Conservation (phyloP, 2,888 invertebrate species). For the Leptinotarsa juncta region DNA sequence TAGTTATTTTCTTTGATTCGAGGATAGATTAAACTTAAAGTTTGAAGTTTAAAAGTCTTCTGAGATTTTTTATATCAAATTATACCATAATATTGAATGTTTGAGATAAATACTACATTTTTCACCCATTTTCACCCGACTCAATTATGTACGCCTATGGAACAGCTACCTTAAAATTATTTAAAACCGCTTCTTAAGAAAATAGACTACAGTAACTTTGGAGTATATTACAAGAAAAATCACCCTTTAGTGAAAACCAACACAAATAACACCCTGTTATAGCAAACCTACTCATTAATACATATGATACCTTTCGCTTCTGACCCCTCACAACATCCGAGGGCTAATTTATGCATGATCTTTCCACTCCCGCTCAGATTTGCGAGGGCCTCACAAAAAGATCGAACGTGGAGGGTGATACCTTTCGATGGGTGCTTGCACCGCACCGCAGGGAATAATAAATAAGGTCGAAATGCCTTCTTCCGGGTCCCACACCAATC, state of each 20-base stretch:
- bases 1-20: too few species aligned
- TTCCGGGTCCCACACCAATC: constrained; percentile 43
- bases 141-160: too few species aligned
- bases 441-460: constrained; percentile 43
- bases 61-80: too few species aligned
- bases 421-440: constrained; percentile 33
- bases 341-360: constrained; percentile 17
- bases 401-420: constrained; percentile 39
- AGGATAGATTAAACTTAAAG: too few species aligned
- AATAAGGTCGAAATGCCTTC: constrained; percentile 39
- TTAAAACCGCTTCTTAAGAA: too few species aligned
- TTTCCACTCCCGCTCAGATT: constrained; percentile 18
- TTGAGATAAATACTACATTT: too few species aligned
- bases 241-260: too few species aligned
- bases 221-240: neutral
- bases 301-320: neutral
- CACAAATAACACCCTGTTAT: neutral
- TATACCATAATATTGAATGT: too few species aligned
- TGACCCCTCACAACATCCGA: neutral
- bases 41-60: too few species aligned
- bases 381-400: constrained; percentile 34
- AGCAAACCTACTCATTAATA: neutral
- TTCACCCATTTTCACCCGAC: too few species aligned
- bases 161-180: too few species aligned
- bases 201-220: too few species aligned